Percentiles rank a stretch among this genome's conserved stretches.
Conservation (phyloP, 2,888 invertebrate species). For the Xestia rhomboidea region DNA sequence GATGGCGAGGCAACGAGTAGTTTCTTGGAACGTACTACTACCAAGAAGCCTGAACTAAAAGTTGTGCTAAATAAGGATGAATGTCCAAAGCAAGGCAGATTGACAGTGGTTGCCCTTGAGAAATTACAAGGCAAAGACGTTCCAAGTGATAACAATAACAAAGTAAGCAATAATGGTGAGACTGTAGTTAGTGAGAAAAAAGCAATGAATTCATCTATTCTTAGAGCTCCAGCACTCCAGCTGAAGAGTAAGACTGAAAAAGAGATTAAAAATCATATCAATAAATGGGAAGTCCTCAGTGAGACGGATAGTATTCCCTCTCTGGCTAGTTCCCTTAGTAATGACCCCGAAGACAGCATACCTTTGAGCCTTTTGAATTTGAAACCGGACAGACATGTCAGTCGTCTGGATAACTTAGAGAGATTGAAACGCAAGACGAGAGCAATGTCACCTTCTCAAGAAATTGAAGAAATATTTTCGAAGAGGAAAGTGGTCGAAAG, state of each 20-base stretch:
- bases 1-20: constrained; percentile 92
- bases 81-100: constrained; percentile 88
- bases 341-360: constrained; percentile 91
- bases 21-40: constrained; percentile 91
- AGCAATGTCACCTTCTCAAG: constrained; percentile 91
- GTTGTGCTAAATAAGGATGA: constrained; percentile 89
- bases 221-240: constrained; percentile 86
- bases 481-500: constrained; percentile 85
- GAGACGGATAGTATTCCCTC: constrained; percentile 91
- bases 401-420: constrained; percentile 82
- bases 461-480: constrained; percentile 90
- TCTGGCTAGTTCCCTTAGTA: constrained; percentile 85
- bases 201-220: constrained; percentile 78
- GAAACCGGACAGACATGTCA: constrained; percentile 80
- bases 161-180: constrained; percentile 67
- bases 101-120: constrained; percentile 91
- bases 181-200: constrained; percentile 76
- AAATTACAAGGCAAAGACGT: constrained; percentile 90
- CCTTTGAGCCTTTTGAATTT: constrained; percentile 88
- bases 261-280: constrained; percentile 84
- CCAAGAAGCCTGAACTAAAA: constrained; percentile 86
- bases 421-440: constrained; percentile 90
- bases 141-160: constrained; percentile 74
- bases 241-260: constrained; percentile 85
- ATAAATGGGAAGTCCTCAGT: constrained; percentile 91